Evolutionary conservation across 2,797 vertebrate species (phyloP), one percentile per base, ranked within the genome.

Genomic region (Parauchenoglanis punctatus): DNA sequence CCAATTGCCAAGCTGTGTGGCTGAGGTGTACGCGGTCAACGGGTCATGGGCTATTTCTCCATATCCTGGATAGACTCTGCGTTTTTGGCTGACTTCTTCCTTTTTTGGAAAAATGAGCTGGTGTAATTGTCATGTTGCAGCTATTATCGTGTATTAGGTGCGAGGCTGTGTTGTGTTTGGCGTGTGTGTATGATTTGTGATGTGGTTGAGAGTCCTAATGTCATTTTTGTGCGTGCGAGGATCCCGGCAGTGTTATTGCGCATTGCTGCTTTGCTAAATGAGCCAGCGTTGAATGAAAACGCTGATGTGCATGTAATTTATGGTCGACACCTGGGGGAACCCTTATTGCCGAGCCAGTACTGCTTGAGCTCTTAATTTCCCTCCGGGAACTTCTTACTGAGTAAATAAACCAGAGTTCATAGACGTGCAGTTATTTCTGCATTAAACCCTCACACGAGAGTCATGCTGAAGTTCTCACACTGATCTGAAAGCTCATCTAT

Each of bases 301-400:
- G 65, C 59, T 77, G 56, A 61, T 58, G 73, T 54, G 54, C 84
- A n/a, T 49, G 67, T 90, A 80, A 89, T 90, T 89, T 88, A 87
- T 86, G 88, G 52, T 25, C 75, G 46, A 63, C 70, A 65, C 83
- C 83, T 80, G 90, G 35, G 67, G 82, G 25, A 61, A 83, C 65
- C 81, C 67, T 86, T 75, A 88, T 65, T 90, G 77, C 89, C 67
- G 81, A 87, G 90, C 85, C 67, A 83, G 86, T 88, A 91, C 91
- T 89, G 91, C 46, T 63, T 87, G 88, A 87, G 85, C 92, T 92
- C 90, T 93, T 92, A 89, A 87, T 91, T 92, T 87, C 91, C 89
- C 88, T 89, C 86, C 87, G 92, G 92, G 89, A 90, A 83, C 86
- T 72, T 23, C 35, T 7, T 83, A 89, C 90, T 89, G 84, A 92